Evolutionary conservation across 2,888 invertebrate genomes (phyloP).

Genomic region (Gibbula magus): DNA sequence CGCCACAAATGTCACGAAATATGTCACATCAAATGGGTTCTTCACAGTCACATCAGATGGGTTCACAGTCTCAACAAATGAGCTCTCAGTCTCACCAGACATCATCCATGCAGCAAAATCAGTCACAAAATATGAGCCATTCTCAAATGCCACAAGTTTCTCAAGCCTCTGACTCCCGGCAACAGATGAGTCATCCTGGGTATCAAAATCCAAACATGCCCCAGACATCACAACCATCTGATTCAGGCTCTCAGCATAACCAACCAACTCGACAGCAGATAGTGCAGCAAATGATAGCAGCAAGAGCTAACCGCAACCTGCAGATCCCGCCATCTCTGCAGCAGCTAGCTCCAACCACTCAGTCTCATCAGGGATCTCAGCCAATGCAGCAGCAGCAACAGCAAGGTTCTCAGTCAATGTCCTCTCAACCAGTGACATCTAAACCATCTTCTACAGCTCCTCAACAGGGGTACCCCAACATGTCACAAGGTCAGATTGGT

Average conservation of each 20-base stretch:
- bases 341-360: not conserved
- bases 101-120: not conserved
- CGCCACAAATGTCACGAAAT: not conserved
- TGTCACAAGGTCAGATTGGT: not conserved
- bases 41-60: not conserved
- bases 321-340: not conserved
- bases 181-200: not conserved
- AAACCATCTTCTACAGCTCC: not conserved
- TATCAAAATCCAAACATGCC: not conserved
- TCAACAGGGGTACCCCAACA: not conserved
- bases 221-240: not conserved
- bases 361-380: slow-evolving; percentile 15
- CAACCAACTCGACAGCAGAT: slow-evolving; percentile 11
- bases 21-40: not conserved
- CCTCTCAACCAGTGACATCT: not conserved
- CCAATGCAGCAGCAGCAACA: not conserved
- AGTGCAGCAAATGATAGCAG: slow-evolving; percentile 9
- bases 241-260: not conserved
- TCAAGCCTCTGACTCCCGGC: not conserved
- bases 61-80: not conserved
- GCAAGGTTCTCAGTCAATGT: not conserved
- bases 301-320: slow-evolving; percentile 10
- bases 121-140: not conserved
- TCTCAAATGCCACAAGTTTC: not conserved
- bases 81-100: not conserved